A percentile compares a stretch with the other conserved stretches of the same genome.
These are phyloP conservation scores for Zaprionus kolodkinae DNA, from an alignment of 1,140 invertebrate species.

Conservation along the genomic window DNA sequence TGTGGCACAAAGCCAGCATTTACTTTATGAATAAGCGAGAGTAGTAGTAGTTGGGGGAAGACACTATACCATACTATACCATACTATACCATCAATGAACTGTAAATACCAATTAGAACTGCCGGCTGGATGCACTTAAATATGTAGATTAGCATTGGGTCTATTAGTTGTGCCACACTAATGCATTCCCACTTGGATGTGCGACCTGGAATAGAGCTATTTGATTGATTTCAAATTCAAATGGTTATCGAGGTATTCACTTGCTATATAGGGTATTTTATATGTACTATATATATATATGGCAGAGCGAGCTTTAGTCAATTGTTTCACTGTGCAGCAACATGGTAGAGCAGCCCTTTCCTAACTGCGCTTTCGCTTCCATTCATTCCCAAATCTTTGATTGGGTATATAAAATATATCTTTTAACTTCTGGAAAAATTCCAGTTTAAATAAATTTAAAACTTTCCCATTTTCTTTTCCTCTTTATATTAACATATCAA, in stretches of 20 bases:
- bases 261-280: not conserved
- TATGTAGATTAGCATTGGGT: slow-evolving; percentile 20
- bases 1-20: not conserved
- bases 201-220: not conserved
- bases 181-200: not conserved
- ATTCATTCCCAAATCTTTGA: no score
- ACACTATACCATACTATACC: not conserved
- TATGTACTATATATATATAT: not conserved
- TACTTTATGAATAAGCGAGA: not conserved
- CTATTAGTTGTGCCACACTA: slow-evolving; percentile 3
- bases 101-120: slow-evolving; percentile 17
- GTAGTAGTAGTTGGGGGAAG: no score
- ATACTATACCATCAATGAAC: slow-evolving; percentile 1
- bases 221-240: not conserved
- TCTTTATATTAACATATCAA: no score
- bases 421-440: no score
- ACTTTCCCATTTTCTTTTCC: no score
- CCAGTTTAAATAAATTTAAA: no score
- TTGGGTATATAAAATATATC: no score
- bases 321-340: not conserved
- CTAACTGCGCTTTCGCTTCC: not conserved
- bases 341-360: not conserved
- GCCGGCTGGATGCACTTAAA: slow-evolving; percentile 14
- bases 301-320: not conserved
- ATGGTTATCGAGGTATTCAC: not conserved